These are phyloP conservation scores for Planiliza haematocheilus DNA, from an alignment of 2,113 vertebrate genomes.

Conservation along the genomic window DNA sequence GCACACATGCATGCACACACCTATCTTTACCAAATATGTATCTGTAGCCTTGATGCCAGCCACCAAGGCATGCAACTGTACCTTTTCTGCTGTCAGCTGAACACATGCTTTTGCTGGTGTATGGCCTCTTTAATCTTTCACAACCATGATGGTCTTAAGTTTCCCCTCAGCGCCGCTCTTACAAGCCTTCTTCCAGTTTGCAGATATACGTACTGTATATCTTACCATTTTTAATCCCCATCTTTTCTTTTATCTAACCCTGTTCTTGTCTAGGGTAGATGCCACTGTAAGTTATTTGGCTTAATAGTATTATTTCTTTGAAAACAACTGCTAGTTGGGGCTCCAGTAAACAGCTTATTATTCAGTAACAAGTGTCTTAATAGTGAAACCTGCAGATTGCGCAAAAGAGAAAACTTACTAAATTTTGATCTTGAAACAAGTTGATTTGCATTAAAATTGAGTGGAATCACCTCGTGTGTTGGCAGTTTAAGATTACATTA, in stretches of 20 bases:
- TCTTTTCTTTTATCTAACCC: not conserved
- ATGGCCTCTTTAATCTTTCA: constrained; percentile 67
- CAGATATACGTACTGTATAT: too few relatives aligned
- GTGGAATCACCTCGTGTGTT: constrained; percentile 22
- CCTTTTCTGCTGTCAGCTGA: constrained; percentile 26
- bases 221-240: not conserved
- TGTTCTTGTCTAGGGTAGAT: not conserved
- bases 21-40: constrained; percentile 26
- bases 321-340: constrained; percentile 24
- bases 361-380: constrained; percentile 36
- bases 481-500: constrained; percentile 35
- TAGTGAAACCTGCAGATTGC: constrained; percentile 24
- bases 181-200: constrained; percentile 15
- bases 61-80: constrained; percentile 5
- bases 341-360: constrained; percentile 21
- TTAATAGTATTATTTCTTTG: constrained; percentile 14
- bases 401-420: constrained; percentile 32
- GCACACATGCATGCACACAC: not conserved
- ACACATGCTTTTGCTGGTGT: constrained; percentile 5
- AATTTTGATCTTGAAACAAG: constrained; percentile 32
- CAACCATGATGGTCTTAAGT: constrained; percentile 51
- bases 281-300: constrained; percentile 20
- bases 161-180: constrained; percentile 26
- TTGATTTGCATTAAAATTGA: constrained; percentile 39
- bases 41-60: constrained; percentile 44